Evolutionary conservation across 2,797 vertebrate genomes (phyloP), one percentile per base, ranked within the genome.

Genomic region (Bovichtus diacanthus): DNA sequence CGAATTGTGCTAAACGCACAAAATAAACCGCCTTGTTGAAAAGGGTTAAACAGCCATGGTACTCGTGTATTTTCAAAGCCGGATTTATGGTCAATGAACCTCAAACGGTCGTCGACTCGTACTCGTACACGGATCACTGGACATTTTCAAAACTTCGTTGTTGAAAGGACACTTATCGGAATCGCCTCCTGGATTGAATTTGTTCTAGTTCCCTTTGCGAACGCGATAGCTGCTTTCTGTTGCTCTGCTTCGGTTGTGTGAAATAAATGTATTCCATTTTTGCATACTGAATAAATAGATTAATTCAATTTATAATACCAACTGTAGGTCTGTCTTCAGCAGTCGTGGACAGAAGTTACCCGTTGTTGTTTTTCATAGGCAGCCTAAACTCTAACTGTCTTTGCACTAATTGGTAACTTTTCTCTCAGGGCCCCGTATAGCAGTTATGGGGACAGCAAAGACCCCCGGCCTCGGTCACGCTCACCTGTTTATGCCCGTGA

Each of bases 371-470:
- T 71, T 63, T 74, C 34, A 66, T 53, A 65, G 18, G 11, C 46
- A 38, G 18, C 6, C 16, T 23, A 2, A 61, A n/a, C 27, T 44
- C 3, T 3, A 11, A 7, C 34, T 12, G 66, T 72, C 71, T 51
- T 34, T 50, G 19, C 5, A 73, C 65, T 91, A 73, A 92, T 47
- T 39, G 3, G 3, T 9, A 0, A 7, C 19, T 27, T 51, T 71
- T 80, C 50, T 80, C 82, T 47, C 82, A 96, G 95, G 92, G 75
- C 82, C 29, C 62, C 82, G 0, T 94, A 93, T 9, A 27, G 83
- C 60, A 78, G 87, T 36, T 95, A 93, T 62, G 94, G 90, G 34
- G 95, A 95, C 1, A 62, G 80, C 83, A 94, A 95, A 78, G 95
- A 95, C 0, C 25, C 78, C 3, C 86, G 90, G 2, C 90, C 92